A percentile compares a stretch with the other conserved stretches of the same genome.
Evolutionary conservation across 2,113 vertebrate species (phyloP).

Genomic region (Loxodonta africana): DNA sequence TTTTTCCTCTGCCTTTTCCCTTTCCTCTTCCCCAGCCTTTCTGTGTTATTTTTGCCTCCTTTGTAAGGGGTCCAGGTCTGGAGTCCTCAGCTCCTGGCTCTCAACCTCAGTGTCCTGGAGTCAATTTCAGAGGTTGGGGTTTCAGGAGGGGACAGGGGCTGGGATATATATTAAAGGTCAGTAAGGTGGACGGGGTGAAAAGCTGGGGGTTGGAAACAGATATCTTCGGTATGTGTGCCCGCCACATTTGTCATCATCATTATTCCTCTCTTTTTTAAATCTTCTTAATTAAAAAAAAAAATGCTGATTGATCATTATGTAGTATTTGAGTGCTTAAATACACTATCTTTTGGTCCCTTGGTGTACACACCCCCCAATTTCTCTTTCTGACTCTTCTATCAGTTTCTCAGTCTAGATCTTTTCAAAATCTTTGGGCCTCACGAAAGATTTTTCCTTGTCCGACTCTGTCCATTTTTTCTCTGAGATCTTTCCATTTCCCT

Average conservation of each 20-base stretch:
- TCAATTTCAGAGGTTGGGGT: constrained; percentile 42
- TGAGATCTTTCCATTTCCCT: constrained; percentile 57
- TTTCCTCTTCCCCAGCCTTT: constrained; percentile 6
- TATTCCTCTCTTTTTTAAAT: background rate
- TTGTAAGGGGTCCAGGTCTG: background rate
- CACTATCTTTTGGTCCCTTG: background rate
- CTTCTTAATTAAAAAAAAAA: constrained; percentile 43
- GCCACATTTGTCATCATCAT: background rate
- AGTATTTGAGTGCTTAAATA: background rate
- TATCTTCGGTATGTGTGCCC: background rate
- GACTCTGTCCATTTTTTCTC: constrained; percentile 55
- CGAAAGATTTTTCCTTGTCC: constrained; percentile 45
- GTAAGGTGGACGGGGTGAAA: background rate
- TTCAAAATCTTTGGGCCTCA: constrained; percentile 61
- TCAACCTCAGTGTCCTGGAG: background rate
- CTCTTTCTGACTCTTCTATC: constrained; percentile 14
- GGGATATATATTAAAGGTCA: background rate
- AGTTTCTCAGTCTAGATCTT: constrained; percentile 57
- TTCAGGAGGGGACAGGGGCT: background rate
- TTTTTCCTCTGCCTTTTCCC: constrained; percentile 8
- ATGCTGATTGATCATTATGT: background rate
- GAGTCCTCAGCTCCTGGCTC: background rate
- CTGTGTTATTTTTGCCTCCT: background rate
- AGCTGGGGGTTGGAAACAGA: background rate
- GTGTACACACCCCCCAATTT: constrained; percentile 31